These are phyloP conservation scores for Luidia sarsii DNA, from an alignment of 53 echinoderm and acorn worm species.

Conservation along the genomic window DNA sequence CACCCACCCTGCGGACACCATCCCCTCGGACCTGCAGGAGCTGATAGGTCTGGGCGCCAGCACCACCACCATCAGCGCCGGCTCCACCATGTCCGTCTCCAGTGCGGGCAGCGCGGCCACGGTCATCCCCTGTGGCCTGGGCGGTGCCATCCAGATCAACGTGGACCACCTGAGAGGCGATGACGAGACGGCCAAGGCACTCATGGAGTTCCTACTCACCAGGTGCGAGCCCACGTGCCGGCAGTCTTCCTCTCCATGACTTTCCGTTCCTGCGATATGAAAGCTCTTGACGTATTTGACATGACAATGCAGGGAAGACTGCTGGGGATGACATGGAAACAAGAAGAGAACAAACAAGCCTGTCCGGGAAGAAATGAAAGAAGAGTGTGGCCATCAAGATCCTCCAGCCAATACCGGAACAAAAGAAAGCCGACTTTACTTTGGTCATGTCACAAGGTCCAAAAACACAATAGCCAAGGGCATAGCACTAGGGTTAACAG, in stretches of 20 bases:
- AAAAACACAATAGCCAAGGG: too few species aligned
- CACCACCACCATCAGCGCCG: constrained; percentile 78
- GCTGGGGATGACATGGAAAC: too few species aligned
- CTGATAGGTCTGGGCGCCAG: constrained; percentile 78
- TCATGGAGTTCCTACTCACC: constrained; percentile 95
- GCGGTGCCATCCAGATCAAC: constrained; percentile 67
- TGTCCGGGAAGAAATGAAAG: too few species aligned
- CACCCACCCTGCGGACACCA: constrained; percentile 83
- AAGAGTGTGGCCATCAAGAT: too few species aligned
- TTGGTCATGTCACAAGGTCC: too few species aligned
- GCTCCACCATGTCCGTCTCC: constrained; percentile 80
- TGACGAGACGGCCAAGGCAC: constrained; percentile 87
- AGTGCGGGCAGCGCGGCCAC: constrained; percentile 84
- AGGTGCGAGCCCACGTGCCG: constrained; percentile 44
- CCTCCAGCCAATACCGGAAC: too few species aligned
- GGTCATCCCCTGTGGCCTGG: constrained; percentile 77
- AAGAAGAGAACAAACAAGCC: too few species aligned
- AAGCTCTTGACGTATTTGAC: neutral
- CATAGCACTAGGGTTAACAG: too few species aligned
- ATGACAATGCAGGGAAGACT: too few species aligned
- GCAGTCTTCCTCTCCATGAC: neutral
- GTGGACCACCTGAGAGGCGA: constrained; percentile 79
- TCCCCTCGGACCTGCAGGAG: constrained; percentile 68
- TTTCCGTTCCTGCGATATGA: neutral
- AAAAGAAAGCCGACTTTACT: too few species aligned